These are phyloP conservation scores for Pterocles burchelli DNA, from an alignment of 2,113 vertebrate species.

Conservation along the genomic window DNA sequence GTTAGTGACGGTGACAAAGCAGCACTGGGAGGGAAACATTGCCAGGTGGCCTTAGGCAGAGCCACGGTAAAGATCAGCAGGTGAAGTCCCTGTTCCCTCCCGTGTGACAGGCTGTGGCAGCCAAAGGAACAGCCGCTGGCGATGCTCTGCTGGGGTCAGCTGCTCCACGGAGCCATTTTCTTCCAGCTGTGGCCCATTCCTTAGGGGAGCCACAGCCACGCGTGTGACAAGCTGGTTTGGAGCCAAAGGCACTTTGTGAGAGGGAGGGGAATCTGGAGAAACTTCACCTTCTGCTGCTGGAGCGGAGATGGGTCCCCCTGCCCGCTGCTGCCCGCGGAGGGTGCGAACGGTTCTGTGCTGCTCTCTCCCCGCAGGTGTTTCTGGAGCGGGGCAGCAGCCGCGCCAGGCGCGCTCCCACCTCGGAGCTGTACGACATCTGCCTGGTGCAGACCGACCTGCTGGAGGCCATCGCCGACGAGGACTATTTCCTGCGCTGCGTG, in stretches of 20 bases:
- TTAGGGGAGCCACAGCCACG: neutral
- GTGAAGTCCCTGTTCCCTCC: neutral
- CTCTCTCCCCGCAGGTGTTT: conserved; percentile 78
- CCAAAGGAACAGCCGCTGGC: neutral
- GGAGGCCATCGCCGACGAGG: conserved; percentile 80
- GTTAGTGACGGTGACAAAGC: neutral
- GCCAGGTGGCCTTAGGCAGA: neutral
- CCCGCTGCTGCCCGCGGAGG: neutral
- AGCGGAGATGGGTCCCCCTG: neutral
- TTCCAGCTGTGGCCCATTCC: neutral
- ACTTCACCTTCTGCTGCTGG: neutral
- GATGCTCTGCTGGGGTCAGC: neutral
- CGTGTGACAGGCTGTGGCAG: neutral
- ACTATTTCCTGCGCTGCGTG: conserved; percentile 83
- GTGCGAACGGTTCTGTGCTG: neutral
- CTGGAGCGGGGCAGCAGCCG: conserved; percentile 39
- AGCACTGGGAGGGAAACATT: neutral
- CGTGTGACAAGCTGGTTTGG: neutral
- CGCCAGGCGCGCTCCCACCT: conserved; percentile 69
- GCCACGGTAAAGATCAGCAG: neutral
- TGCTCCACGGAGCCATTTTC: fast-evolving
- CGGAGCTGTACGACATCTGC: conserved; percentile 82
- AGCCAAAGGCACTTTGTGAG: neutral
- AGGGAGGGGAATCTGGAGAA: neutral
- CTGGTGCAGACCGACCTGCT: conserved; percentile 88